Percentiles rank a stretch among this genome's conserved stretches.
phyloP scores from a whole-genome alignment of 2,888 invertebrate species.

The Branchipolynoe longqiensis region DNA sequence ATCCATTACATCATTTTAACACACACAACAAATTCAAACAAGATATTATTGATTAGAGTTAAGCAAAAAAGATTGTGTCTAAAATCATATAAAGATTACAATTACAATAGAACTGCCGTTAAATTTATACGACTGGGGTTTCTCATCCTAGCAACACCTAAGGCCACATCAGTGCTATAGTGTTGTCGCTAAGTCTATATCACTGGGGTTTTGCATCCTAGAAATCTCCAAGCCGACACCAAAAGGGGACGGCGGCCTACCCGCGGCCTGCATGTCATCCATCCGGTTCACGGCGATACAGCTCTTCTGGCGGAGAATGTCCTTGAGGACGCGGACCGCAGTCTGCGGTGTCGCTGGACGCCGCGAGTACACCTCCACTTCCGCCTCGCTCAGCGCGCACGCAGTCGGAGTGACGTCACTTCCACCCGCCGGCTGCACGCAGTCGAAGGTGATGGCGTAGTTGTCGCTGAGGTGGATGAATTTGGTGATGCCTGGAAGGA shows the following conservation, averaged over 20 bases:
- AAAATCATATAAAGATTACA: background rate
- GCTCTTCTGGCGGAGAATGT: constrained; percentile 23
- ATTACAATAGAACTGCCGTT: no score
- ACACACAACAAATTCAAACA: no score
- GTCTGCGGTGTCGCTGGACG: background rate
- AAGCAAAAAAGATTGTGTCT: background rate
- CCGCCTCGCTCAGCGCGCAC: constrained; percentile 34
- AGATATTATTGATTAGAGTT: no score
- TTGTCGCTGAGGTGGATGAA: constrained; percentile 40
- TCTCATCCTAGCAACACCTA: no score
- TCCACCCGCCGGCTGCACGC: constrained; percentile 16
- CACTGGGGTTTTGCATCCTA: background rate
- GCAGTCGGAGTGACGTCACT: background rate
- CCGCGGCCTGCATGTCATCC: constrained; percentile 12
- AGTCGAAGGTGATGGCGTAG: constrained; percentile 30
- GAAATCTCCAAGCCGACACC: background rate
- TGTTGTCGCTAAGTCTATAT: background rate
- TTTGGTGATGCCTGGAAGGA: constrained; percentile 32
- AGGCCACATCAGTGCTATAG: no score
- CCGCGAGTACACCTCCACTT: constrained; percentile 46
- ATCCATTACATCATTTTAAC: no score
- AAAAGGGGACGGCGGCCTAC: background rate
- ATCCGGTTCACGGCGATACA: constrained; percentile 31
- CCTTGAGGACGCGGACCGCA: constrained; percentile 31
- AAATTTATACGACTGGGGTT: no score